Evolutionary conservation across 2,113 vertebrate species (phyloP).

Genomic region (Petaurus breviceps): DNA sequence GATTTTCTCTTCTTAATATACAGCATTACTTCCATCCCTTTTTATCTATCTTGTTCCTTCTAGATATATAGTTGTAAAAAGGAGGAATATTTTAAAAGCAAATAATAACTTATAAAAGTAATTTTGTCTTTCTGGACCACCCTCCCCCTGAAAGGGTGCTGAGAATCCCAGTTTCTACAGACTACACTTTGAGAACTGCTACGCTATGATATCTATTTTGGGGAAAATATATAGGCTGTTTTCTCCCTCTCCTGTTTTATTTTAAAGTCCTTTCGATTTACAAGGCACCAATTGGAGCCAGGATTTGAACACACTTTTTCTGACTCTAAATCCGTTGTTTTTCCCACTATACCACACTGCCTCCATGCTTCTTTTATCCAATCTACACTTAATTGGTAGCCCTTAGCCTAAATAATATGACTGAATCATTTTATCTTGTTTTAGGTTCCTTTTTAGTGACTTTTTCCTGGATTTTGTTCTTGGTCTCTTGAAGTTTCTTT

Average conservation of each 20-base stretch:
- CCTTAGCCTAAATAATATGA: too few species aligned
- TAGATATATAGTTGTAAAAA: background rate
- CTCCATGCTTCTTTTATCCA: background rate
- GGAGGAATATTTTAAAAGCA: background rate
- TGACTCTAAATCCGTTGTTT: background rate
- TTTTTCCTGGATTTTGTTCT: too few species aligned
- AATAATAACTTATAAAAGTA: background rate
- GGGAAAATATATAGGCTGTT: background rate
- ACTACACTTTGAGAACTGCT: background rate
- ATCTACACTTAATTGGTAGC: background rate
- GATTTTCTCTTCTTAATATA: background rate
- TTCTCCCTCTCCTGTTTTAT: background rate
- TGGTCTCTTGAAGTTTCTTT: too few species aligned
- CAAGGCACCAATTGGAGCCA: background rate
- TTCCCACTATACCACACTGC: background rate
- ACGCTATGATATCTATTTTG: background rate
- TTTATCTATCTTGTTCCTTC: background rate
- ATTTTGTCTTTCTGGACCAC: background rate
- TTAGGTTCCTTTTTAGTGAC: too few species aligned
- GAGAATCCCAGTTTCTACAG: background rate
- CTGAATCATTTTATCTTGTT: too few species aligned
- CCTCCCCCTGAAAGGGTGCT: too few species aligned
- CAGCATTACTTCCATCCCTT: background rate
- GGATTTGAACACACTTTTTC: background rate
- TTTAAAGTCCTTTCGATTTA: background rate